Evolutionary conservation across 2,797 vertebrate species (phyloP), one percentile per base, ranked within the genome.

Genomic region (Paratrypauchen microcephalus): DNA sequence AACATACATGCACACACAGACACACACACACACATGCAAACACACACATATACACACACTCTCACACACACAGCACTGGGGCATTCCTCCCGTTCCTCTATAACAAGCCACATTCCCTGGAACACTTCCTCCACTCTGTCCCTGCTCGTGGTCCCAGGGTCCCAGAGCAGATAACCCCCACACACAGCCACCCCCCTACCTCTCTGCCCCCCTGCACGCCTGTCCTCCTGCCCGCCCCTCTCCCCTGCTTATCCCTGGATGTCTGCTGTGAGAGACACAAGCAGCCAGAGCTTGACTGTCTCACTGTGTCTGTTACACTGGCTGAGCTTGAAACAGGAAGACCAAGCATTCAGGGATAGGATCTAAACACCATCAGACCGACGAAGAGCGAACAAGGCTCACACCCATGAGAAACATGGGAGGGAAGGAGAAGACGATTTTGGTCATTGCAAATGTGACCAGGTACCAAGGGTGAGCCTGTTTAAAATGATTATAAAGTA

Each of bases 391-490:
- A 45, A 8, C 13, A 15, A 6, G 72, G 61, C 75, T 66, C 74
- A 65, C 67, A 71, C 76, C 77, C 74, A 79, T 80, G 74, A 88
- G 75, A 87, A 88, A 83, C 68, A 96, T 96, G 95, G 94, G 95
- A 90, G 94, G 94, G 77, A 96, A 96, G 71, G 94, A 96, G 87
- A 93, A 96, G 90, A 94, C 90, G 73, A 65, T 93, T 81, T 86
- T 94, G 71, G 91, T 92, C 0, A 94, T 95, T 67, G 85, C 90
- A 47, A 91, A 94, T 70, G 87, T 90, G 67, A 65, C 90, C 58
- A 93, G 80, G 79, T 91, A 91, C 48, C 66, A 91, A 70, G 90
- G 77, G 96, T 97, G 86, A 98, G 96, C 93, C 23, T 2, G 30
- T 57, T 28, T 47, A 52, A 12, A 36, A 39, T 47, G 21, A 0